Evolutionary conservation across 2,113 vertebrate species (phyloP).

Genomic region (Dipodomys ordii): DNA sequence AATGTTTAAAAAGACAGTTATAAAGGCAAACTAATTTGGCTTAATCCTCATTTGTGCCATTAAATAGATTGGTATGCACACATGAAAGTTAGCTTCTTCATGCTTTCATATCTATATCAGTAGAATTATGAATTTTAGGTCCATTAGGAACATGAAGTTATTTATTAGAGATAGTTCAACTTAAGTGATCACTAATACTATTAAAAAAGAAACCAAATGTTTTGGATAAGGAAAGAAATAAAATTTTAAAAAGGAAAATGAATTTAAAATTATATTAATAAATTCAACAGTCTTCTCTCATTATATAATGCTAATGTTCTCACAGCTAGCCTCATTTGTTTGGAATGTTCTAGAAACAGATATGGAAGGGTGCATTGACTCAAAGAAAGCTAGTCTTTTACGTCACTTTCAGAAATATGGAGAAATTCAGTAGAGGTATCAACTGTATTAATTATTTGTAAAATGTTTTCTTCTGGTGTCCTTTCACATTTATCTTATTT

Average conservation of each 20-base stretch:
- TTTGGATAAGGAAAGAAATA: not conserved
- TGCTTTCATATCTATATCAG: not conserved
- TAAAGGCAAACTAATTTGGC: not conserved
- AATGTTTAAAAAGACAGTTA: not conserved
- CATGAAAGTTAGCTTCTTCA: not conserved
- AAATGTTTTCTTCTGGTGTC: not conserved
- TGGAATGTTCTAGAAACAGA: not conserved
- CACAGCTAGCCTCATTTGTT: not conserved
- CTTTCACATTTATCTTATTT: constrained; percentile 23
- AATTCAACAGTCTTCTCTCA: not conserved
- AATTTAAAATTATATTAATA: constrained; percentile 19
- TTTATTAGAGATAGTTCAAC: not conserved
- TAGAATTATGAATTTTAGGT: not conserved
- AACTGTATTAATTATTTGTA: not conserved
- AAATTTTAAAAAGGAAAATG: not conserved
- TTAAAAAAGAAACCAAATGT: not conserved
- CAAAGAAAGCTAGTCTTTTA: not conserved
- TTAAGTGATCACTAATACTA: not conserved
- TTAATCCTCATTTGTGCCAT: not conserved
- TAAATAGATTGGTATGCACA: not conserved
- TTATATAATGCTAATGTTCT: not conserved
- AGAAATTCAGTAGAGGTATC: not conserved
- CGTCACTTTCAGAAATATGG: not conserved
- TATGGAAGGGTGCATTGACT: not conserved
- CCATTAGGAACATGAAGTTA: not conserved